Percentiles rank a stretch among this genome's conserved stretches.
phyloP scores from a whole-genome alignment of 2,113 vertebrate species.

The Muscicapa adusta region DNA sequence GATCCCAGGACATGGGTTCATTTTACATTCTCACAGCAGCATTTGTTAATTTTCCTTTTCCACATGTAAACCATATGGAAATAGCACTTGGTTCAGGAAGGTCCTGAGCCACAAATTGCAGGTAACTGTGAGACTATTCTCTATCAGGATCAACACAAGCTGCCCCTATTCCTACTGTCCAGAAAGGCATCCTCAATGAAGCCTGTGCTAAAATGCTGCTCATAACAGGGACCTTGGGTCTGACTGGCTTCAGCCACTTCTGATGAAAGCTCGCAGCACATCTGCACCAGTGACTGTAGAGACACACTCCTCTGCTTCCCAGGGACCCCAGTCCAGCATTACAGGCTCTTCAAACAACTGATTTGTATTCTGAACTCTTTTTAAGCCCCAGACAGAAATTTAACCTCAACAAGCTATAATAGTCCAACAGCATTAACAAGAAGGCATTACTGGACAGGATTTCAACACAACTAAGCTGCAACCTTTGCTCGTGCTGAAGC shows the following conservation, averaged over 20 bases:
- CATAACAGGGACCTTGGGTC: background rate
- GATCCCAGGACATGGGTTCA: background rate
- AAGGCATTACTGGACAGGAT: background rate
- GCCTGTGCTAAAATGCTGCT: background rate
- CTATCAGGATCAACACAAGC: background rate
- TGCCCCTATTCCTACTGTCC: background rate
- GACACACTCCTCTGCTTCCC: background rate
- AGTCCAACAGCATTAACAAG: background rate
- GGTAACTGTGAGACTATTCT: background rate
- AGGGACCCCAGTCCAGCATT: accelerated
- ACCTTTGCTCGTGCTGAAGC: background rate
- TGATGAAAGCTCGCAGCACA: background rate
- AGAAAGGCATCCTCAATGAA: background rate
- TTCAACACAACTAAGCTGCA: background rate
- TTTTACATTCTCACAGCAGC: background rate
- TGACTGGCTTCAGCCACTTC: background rate
- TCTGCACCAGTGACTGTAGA: accelerated
- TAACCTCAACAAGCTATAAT: background rate
- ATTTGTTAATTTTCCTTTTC: background rate
- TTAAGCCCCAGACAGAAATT: background rate
- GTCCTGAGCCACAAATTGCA: background rate
- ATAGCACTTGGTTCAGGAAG: background rate
- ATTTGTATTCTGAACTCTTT: background rate
- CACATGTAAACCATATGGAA: background rate
- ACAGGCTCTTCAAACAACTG: background rate